Evolutionary conservation across 2,888 invertebrate species (phyloP), one percentile per base, ranked within the genome.

Genomic region (Watsonalla cultraria): DNA sequence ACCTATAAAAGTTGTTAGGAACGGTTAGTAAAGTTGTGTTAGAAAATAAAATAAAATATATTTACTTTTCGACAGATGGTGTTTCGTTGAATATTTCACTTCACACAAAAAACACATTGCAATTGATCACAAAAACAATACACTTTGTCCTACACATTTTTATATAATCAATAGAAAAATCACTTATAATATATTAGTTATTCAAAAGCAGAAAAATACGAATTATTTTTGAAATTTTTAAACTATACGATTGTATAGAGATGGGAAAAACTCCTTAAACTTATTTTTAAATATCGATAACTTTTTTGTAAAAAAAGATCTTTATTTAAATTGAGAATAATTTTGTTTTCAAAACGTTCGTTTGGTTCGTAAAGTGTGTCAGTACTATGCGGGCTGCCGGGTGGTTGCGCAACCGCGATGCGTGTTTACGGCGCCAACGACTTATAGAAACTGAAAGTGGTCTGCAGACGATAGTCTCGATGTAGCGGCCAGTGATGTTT

Each of bases 1-100:
- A 52, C 45, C 51, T 56, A 54, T 56, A 58, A 54, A 54, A 52
- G 54, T 48, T 11, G 46, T 11, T 60, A 42, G 52, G 34, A 35
- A 53, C 35, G 49, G 46, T 11, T 11, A 11, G 11, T 42, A 11
- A 42, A 11, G 11, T 42, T 5, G 42, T 42, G 11, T 42, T 42
- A 42, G 42, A 37, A 37, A 37, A 51, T 45, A 8, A 13, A 46
- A 39, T 46, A 51, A 54, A 46, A 45, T 46, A 46, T 50, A 71
- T 87, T 88, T 73, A 90, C 90, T 86, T 90, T 89, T 86, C 87
- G 88, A 90, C 88, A 90, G 90, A 90, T 90, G 86, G 76, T 90
- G 89, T 68, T 72, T 81, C 71, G 71, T 65, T 74, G 49, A 39
- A 66, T 67, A 57, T 72, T 68, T 66, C 72, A 81, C 82, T 80